phyloP scores from a whole-genome alignment of 2,113 vertebrate genomes.

The Lepus europaeus region DNA sequence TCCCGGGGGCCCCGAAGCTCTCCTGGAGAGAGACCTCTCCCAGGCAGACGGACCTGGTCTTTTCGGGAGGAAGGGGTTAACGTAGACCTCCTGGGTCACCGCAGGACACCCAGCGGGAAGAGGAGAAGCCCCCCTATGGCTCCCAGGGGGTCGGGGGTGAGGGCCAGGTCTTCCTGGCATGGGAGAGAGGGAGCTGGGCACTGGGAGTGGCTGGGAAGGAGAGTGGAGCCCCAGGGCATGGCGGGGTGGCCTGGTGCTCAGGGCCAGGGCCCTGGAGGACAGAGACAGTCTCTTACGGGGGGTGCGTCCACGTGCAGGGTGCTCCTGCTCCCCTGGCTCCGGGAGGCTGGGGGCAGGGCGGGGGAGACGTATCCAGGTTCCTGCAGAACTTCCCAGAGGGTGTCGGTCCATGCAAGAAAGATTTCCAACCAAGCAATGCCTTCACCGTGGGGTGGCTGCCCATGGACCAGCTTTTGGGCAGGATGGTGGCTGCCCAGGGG shows the following conservation, averaged over 20 bases:
- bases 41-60: neutral
- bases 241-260: neutral
- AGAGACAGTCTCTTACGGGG: too few relatives aligned
- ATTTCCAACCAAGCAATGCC: rapidly evolving
- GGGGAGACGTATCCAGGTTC: rapidly evolving
- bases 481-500: too few relatives aligned
- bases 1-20: neutral
- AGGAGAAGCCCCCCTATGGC: neutral
- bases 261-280: neutral
- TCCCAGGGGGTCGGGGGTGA: rapidly evolving
- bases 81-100: too few relatives aligned
- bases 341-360: neutral
- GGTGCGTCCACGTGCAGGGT: too few relatives aligned
- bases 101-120: too few relatives aligned
- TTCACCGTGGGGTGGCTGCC: rapidly evolving
- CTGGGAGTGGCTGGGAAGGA: neutral
- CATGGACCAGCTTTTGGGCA: rapidly evolving
- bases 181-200: neutral
- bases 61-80: neutral
- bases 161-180: neutral
- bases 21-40: neutral
- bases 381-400: neutral
- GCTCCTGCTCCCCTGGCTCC: rapidly evolving
- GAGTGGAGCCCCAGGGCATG: too few relatives aligned
- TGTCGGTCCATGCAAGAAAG: too few relatives aligned